Conservation (phyloP, 2,113 vertebrate genomes). For the Calcarius ornatus region DNA sequence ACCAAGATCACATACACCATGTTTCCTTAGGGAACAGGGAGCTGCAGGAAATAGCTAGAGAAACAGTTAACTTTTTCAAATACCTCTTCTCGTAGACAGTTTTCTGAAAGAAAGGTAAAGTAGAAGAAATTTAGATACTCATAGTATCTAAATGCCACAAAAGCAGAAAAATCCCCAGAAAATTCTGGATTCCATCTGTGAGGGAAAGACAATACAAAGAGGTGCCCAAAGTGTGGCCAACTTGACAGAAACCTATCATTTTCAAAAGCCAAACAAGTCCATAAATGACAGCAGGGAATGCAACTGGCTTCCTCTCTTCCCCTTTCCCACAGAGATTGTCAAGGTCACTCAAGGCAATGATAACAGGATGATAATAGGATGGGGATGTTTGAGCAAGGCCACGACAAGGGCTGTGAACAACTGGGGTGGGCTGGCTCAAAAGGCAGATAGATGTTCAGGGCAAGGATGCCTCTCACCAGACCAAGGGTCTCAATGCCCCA, state of each 20-base stretch:
- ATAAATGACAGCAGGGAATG: background rate
- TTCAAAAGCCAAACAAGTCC: background rate
- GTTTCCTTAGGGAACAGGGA: background rate
- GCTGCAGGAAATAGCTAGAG: background rate
- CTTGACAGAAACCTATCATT: background rate
- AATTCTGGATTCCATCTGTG: background rate
- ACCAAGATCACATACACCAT: background rate
- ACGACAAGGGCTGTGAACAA: fast-evolving
- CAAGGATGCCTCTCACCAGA: background rate
- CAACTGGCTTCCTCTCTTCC: background rate
- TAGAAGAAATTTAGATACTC: background rate
- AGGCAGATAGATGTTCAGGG: background rate
- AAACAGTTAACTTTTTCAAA: background rate
- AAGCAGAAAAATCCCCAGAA: background rate
- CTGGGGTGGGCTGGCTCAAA: background rate
- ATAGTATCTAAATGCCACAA: background rate
- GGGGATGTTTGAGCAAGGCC: background rate
- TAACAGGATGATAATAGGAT: background rate
- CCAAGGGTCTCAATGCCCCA: background rate
- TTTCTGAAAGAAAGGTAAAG: background rate
- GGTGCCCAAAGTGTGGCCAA: background rate
- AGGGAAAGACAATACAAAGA: background rate
- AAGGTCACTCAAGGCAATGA: background rate
- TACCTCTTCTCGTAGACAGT: background rate
- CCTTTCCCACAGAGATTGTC: background rate